These are phyloP conservation scores for Linurgus olivaceus DNA, from an alignment of 2,797 vertebrate species.

Conservation along the genomic window DNA sequence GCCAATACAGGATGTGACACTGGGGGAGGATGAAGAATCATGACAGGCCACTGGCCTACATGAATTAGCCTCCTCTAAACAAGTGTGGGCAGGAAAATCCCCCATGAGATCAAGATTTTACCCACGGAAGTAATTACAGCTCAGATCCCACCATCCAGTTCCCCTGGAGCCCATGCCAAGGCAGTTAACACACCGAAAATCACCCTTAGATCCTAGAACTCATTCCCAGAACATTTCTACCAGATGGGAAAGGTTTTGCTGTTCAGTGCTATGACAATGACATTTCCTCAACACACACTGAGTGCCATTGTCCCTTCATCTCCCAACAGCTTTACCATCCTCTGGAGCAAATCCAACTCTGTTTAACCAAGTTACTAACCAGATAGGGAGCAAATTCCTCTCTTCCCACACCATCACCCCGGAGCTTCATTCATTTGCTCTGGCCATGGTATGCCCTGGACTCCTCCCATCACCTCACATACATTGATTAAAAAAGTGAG, in stretches of 20 bases:
- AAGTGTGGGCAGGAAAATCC: neutral
- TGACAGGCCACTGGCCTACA: neutral
- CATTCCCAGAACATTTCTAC: neutral
- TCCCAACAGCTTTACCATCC: neutral
- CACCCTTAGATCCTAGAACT: neutral
- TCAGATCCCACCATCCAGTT: neutral
- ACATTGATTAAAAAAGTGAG: neutral
- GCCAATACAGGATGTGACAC: neutral
- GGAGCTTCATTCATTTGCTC: neutral
- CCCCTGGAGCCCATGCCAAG: neutral
- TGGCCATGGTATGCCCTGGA: neutral
- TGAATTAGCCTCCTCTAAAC: slow-evolving; percentile 2
- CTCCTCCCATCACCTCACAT: neutral
- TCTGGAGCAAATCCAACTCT: neutral
- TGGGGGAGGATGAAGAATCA: neutral
- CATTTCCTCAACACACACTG: neutral
- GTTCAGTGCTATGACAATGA: neutral
- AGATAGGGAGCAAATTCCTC: neutral
- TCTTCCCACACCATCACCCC: neutral
- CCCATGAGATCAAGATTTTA: neutral
- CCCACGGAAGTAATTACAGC: neutral
- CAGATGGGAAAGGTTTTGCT: neutral
- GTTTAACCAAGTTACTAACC: neutral
- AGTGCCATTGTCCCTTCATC: neutral
- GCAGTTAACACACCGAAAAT: neutral